A percentile compares a stretch with the other conserved stretches of the same genome.
These are phyloP conservation scores for Nothoprocta perdicaria DNA, from an alignment of 2,113 vertebrate species.

Conservation along the genomic window DNA sequence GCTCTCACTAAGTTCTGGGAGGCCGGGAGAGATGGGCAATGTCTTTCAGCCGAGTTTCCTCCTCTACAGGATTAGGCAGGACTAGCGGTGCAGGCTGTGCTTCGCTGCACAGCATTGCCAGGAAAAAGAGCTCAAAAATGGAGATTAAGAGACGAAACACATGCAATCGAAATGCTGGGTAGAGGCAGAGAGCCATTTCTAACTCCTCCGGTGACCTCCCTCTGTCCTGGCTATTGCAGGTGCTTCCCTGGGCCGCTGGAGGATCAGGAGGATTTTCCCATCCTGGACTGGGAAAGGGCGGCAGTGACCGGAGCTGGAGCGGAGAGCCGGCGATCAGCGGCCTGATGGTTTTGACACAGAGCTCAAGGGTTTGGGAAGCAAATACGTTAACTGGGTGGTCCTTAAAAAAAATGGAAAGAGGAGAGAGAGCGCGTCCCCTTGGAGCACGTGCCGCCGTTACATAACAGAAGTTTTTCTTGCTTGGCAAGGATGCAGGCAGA, in stretches of 20 bases:
- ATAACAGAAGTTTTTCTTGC: background rate
- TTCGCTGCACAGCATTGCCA: rapidly evolving
- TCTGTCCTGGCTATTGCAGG: rapidly evolving
- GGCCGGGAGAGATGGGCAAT: rapidly evolving
- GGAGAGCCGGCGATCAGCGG: rapidly evolving
- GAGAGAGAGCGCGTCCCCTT: background rate
- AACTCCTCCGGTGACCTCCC: background rate
- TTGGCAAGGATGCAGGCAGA: rapidly evolving
- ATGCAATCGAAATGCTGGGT: background rate
- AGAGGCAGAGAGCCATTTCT: background rate
- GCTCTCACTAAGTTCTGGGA: background rate
- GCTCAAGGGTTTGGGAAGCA: background rate
- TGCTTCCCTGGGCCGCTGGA: rapidly evolving
- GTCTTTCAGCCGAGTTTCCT: background rate
- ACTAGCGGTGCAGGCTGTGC: background rate
- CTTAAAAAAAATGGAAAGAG: background rate
- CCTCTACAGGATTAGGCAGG: background rate
- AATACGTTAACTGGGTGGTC: background rate
- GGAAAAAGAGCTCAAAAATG: background rate
- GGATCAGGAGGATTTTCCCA: background rate
- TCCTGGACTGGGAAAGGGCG: background rate
- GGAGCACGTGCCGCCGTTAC: background rate
- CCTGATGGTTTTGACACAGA: background rate
- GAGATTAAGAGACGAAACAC: background rate
- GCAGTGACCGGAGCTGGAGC: background rate